Evolutionary conservation across 2,797 vertebrate genomes (phyloP).

Genomic region (Emydoidea blandingii): DNA sequence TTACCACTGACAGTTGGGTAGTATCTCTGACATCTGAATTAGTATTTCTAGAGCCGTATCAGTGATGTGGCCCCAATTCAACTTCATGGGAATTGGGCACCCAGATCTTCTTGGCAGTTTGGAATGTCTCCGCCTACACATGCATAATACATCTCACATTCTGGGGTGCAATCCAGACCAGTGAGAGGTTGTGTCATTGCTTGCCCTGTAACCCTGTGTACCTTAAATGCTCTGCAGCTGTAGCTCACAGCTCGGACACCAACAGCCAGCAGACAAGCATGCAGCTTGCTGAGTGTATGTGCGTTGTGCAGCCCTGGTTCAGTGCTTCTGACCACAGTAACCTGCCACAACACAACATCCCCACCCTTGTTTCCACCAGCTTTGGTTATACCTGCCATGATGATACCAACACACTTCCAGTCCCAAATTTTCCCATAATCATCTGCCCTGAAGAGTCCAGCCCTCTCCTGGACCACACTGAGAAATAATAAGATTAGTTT

Average conservation of each 20-base stretch:
- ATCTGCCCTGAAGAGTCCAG: not conserved
- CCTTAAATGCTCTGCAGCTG: not conserved
- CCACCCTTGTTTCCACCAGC: not conserved
- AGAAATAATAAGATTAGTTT: not conserved
- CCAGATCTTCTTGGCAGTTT: not conserved
- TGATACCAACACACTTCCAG: not conserved
- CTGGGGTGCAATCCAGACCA: not conserved
- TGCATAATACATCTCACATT: not conserved
- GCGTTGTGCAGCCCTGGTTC: not conserved
- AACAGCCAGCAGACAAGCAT: not conserved
- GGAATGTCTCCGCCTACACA: accelerated
- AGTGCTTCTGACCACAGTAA: not conserved
- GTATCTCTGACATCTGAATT: not conserved
- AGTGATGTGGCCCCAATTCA: not conserved
- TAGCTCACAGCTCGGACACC: not conserved
- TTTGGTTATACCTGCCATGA: not conserved
- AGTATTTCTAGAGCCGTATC: not conserved
- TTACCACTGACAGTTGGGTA: not conserved
- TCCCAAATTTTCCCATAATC: not conserved
- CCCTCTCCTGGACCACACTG: not conserved
- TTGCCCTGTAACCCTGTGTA: not conserved
- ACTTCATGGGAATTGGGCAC: not conserved
- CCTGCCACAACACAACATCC: not conserved
- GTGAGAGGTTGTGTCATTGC: no score
- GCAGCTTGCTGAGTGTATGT: not conserved